Evolutionary conservation across 2,797 vertebrate genomes (phyloP), one percentile per base, ranked within the genome.

Genomic region (Ataeniobius toweri): DNA sequence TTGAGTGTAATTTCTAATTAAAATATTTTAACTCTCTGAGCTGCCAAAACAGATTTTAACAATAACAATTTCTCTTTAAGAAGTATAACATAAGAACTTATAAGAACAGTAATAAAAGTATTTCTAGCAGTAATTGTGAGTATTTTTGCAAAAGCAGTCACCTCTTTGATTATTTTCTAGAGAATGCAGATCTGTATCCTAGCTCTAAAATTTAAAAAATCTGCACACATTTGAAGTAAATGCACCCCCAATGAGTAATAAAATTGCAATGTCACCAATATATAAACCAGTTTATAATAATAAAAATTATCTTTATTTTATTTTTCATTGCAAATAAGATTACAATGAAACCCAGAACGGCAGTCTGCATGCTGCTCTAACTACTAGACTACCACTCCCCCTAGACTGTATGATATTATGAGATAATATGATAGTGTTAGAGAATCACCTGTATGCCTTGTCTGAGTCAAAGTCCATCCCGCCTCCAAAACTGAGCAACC

Each of bases 381-480:
- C 31, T 31, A 31, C 31, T 31, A 31, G 31, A 31, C 31, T 31
- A 31, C 31, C 31, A 31, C 31, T 31, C 31, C 31, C 31, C 31
- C 31, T 31, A 31, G 31, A 31, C 3, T 2, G 3, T 31, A 31
- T 31, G 31, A 31, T 31, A 31, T 31, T 31, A 46, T 69, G 41
- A 46, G 44, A 26, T 51, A 6, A 59, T 53, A 63, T 2, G 12
- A 2, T 31, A 51, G 36, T 3, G 39, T 75, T 39, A 28, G 89
- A 91, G 74, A 13, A 69, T 88, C 39, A 97, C 97, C 97, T 96
- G 94, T 98, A 98, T 0, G 97, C 97, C 84, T 97, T 98, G 72
- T 97, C 96, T 0, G 97, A 98, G 83, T 98, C 97, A 78, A 98
- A 98, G 92, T 98, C 97, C 96, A 98, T 96, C 68, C 97, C 96